A percentile compares a stretch with the other conserved stretches of the same genome.
Evolutionary conservation across 2,797 vertebrate species (phyloP).

Genomic region (Cyclura pinguis): DNA sequence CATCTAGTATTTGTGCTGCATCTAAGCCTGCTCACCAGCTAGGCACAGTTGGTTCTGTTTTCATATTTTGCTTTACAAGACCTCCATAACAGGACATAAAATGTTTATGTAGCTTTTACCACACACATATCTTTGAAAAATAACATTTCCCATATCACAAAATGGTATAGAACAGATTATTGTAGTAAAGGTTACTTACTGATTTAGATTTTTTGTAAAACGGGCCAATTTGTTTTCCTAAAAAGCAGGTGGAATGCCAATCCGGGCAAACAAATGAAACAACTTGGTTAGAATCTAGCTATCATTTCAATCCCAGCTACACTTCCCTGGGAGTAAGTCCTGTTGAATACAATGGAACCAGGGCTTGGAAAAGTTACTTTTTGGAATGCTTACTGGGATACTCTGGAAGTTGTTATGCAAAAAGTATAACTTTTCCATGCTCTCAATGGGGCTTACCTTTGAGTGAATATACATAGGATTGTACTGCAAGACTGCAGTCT

Average conservation of each 20-base stretch:
- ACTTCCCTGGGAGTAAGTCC: background rate
- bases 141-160: conserved; percentile 47
- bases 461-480: background rate
- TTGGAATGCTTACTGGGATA: too few relatives aligned
- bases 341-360: background rate
- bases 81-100: conserved; percentile 53
- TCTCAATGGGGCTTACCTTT: background rate
- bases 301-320: background rate
- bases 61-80: conserved; percentile 58
- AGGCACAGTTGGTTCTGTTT: conserved; percentile 51
- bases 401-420: too few relatives aligned
- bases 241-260: background rate
- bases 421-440: too few relatives aligned
- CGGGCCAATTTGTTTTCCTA: background rate
- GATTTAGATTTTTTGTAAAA: conserved; percentile 42
- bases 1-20: conserved; percentile 57
- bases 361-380: too few relatives aligned
- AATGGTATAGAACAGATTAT: conserved; percentile 46
- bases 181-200: conserved; percentile 49
- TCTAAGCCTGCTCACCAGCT: conserved; percentile 61
- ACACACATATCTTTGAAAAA: conserved; percentile 56
- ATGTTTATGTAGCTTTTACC: conserved; percentile 45
- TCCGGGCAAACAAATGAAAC: background rate
- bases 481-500: background rate
- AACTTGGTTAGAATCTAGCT: background rate